phyloP scores from a whole-genome alignment of 2,113 vertebrate genomes.

The Pampusana beccarii region DNA sequence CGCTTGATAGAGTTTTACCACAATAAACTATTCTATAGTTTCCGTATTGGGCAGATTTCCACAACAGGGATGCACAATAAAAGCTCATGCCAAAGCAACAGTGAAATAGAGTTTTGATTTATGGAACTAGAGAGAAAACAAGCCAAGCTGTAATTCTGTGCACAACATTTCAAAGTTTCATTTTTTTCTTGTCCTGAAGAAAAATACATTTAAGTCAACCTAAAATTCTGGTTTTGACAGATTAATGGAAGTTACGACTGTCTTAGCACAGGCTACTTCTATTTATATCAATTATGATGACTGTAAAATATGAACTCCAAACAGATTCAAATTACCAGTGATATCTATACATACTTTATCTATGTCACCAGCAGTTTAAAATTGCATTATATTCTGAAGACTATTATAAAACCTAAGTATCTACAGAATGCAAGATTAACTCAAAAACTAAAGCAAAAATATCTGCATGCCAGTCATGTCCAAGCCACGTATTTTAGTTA shows the following conservation, averaged over 20 bases:
- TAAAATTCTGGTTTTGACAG: background rate
- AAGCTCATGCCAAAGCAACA: background rate
- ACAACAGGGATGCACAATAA: background rate
- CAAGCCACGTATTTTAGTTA: background rate
- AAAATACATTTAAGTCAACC: background rate
- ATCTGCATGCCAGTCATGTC: background rate
- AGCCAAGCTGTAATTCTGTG: background rate
- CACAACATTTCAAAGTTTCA: background rate
- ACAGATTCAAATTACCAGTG: background rate
- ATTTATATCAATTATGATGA: background rate
- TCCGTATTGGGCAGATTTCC: background rate
- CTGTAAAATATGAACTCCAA: background rate
- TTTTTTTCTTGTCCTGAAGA: background rate
- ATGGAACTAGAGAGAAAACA: background rate
- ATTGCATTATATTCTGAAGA: background rate
- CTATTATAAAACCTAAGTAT: background rate
- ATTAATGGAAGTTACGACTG: slow-evolving; percentile 6
- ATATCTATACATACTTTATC: background rate
- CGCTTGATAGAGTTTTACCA: background rate
- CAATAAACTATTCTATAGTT: background rate
- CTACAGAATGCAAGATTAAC: background rate
- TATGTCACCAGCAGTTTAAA: background rate
- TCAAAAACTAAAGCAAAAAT: background rate
- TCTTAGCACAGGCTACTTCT: background rate
- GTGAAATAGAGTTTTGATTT: background rate